Evolutionary conservation across 2,888 invertebrate species (phyloP).

Genomic region (Nomada ferruginata): DNA sequence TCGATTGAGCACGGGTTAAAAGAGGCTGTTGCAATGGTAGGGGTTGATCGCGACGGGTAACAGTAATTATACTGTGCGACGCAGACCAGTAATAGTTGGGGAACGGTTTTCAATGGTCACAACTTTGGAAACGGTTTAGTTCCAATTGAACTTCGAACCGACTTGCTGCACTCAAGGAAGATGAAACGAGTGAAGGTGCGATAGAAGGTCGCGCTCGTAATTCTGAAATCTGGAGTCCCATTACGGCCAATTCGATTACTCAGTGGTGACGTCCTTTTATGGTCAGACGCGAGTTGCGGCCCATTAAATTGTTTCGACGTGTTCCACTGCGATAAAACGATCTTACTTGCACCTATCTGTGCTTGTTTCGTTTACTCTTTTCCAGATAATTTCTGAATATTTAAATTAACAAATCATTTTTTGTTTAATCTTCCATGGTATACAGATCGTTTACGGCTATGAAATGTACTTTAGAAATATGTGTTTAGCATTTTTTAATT

Average conservation of each 20-base stretch:
- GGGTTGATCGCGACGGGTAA: slow-evolving; percentile 57
- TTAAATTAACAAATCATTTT: too few species aligned
- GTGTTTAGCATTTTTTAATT: too few species aligned
- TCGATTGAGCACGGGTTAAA: slow-evolving; percentile 51
- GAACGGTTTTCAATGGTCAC: slow-evolving; percentile 78
- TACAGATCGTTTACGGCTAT: too few species aligned
- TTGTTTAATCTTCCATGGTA: too few species aligned
- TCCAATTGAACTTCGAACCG: slow-evolving; percentile 78
- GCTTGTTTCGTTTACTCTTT: too few species aligned
- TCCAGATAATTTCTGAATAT: too few species aligned
- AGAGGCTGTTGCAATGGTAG: slow-evolving; percentile 27
- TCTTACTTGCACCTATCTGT: too few species aligned
- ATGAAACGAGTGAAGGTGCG: slow-evolving; percentile 64
- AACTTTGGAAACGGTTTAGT: slow-evolving; percentile 79
- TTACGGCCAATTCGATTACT: slow-evolving; percentile 45
- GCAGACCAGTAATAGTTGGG: slow-evolving; percentile 79
- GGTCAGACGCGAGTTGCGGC: slow-evolving; percentile 21
- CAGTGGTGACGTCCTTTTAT: slow-evolving; percentile 47
- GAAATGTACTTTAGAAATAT: too few species aligned
- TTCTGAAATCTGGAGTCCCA: slow-evolving; percentile 54
- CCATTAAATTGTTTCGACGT: background rate
- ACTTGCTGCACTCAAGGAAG: slow-evolving; percentile 71
- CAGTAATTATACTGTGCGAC: slow-evolving; percentile 80
- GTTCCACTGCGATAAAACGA: background rate
- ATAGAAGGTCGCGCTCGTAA: slow-evolving; percentile 50